A percentile compares a stretch with the other conserved stretches of the same genome.
phyloP scores from a whole-genome alignment of 2,888 invertebrate species.

The Spilosoma lubricipeda region DNA sequence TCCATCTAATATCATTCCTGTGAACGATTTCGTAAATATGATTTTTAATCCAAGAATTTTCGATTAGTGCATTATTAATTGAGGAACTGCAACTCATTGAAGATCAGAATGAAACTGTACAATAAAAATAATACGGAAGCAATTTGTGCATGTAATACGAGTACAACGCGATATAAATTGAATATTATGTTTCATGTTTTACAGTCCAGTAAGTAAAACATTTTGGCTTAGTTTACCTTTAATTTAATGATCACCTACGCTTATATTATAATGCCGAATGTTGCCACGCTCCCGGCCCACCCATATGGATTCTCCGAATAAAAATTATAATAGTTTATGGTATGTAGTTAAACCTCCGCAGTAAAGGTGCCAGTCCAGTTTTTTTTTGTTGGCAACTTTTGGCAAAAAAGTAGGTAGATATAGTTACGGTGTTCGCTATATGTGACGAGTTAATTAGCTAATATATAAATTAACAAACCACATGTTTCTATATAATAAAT shows the following conservation, averaged over 20 bases:
- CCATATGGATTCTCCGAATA: background rate
- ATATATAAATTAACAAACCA: slow-evolving; percentile 34
- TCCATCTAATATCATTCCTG: background rate
- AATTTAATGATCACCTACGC: background rate
- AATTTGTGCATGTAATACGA: background rate
- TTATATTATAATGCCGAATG: background rate
- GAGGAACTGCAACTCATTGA: background rate
- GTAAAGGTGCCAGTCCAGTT: slow-evolving; percentile 1
- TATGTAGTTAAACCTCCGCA: slow-evolving; percentile 20
- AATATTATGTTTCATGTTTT: background rate
- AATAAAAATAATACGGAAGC: background rate
- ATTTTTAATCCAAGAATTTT: background rate
- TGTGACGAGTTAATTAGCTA: slow-evolving; percentile 46
- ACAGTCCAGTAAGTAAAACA: background rate
- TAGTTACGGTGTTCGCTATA: slow-evolving; percentile 27
- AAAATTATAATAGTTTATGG: background rate
- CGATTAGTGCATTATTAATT: background rate
- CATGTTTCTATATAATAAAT: slow-evolving; percentile 28
- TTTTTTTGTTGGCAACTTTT: slow-evolving; percentile 20
- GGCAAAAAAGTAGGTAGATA: slow-evolving; percentile 4
- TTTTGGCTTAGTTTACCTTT: background rate
- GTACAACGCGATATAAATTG: background rate
- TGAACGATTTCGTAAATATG: background rate
- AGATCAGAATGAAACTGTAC: background rate
- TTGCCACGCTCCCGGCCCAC: background rate